Evolutionary conservation across 2,888 invertebrate species (phyloP), one percentile per base, ranked within the genome.

Genomic region (Oscheius sp.): DNA sequence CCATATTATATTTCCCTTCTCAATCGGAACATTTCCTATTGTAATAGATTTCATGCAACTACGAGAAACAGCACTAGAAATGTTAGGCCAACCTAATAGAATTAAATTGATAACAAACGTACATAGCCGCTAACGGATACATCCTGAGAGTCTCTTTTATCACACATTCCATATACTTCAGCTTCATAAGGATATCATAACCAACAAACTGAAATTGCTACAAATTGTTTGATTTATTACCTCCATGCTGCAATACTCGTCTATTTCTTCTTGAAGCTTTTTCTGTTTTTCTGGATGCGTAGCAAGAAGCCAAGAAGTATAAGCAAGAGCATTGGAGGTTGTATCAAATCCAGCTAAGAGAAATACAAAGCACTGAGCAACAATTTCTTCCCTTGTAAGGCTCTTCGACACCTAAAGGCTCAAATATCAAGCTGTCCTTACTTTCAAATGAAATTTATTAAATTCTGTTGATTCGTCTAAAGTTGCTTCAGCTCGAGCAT

Each of bases 321-420:
- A 89, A 14, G 87, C 86, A 8, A 89, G 78, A 2, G 88, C 85
- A 2, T 87, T 87, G 9, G 88, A 87, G 0, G 89, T 89, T 0
- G 89, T 89, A 75, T 90, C 82, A 59, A 79, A 85, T n/a, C 82
- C 84, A 51, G 84, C 84, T 0, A 83, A 54, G 12, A 85, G 65
- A 67, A 85, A 83, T 0, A 83, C 61, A 14, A 80, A 68, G 32
- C 82, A 82, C n/a, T 77, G 73, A 1, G 72, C 67, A 14, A 76
- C 68, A 22, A 82, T 78, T 50, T 85, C 85, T 49, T 79, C 77
- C 1, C 68, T 54, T 0, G 76, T 75, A 1, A 81, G 66, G 36
- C 78, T 74, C 26, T 72, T 72, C 17, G 71, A 63, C 9, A 81
- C 57, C 72, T 80, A 56, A 30, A n/a, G n/a, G 24, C 22, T 24